Conservation (phyloP, 2,888 invertebrate genomes). For the Phaonia tiefii region DNA sequence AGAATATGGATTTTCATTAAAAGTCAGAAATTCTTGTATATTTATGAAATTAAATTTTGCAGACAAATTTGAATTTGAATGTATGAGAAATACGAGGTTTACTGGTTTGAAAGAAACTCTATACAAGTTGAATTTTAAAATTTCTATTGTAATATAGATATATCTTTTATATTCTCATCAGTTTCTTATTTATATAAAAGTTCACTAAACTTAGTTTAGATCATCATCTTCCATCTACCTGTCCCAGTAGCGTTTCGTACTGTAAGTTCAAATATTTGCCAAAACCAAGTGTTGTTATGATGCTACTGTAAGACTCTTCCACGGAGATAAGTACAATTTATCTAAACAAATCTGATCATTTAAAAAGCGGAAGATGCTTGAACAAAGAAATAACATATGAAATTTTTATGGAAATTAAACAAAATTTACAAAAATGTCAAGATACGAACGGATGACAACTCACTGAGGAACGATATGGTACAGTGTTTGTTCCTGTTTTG, state of each 20-base stretch:
- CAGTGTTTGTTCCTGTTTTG: slow-evolving; percentile 61
- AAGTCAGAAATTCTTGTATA: too few species aligned
- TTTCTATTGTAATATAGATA: too few species aligned
- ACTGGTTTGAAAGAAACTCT: too few species aligned
- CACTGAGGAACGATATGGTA: slow-evolving; percentile 10
- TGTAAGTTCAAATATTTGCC: slow-evolving; percentile 58
- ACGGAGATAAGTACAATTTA: too few species aligned
- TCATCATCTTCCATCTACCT: background rate
- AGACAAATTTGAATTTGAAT: too few species aligned
- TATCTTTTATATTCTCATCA: too few species aligned
- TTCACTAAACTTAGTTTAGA: slow-evolving; percentile 13
- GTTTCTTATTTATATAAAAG: background rate
- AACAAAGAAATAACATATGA: slow-evolving; percentile 32
- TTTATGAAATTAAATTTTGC: too few species aligned
- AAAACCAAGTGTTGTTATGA: slow-evolving; percentile 51
- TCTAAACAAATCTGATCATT: too few species aligned
- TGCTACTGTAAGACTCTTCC: slow-evolving; percentile 64
- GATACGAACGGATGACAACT: slow-evolving; percentile 14
- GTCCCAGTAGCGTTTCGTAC: background rate
- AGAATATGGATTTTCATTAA: too few species aligned
- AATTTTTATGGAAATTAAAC: slow-evolving; percentile 7
- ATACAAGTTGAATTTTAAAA: too few species aligned
- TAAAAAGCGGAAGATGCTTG: background rate
- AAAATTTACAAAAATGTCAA: background rate
- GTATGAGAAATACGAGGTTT: too few species aligned